phyloP scores from a whole-genome alignment of 2,888 invertebrate genomes.

The Ischnura elegans region DNA sequence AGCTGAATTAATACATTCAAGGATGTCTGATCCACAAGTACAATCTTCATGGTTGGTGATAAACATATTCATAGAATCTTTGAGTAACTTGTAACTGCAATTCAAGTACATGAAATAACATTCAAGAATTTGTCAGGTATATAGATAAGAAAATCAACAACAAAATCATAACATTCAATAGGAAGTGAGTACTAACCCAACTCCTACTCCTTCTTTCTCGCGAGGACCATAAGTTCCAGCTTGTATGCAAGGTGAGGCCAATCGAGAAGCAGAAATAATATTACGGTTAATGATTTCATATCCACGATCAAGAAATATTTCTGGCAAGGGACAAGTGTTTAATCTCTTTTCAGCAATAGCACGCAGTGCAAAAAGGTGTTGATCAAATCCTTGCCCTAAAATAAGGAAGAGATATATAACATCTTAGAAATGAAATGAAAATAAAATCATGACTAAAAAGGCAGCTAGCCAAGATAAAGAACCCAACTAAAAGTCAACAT shows the following conservation, averaged over 20 bases:
- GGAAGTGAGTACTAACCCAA: background rate
- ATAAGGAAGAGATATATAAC: background rate
- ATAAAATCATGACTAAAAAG: too few relatives aligned
- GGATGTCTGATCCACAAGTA: background rate
- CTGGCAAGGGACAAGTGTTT: background rate
- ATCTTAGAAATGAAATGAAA: background rate
- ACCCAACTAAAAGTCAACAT: too few relatives aligned
- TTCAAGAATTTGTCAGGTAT: background rate
- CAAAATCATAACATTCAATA: background rate
- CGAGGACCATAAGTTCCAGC: slow-evolving; percentile 43
- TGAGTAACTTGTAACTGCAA: slow-evolving; percentile 21
- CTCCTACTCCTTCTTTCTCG: slow-evolving; percentile 14
- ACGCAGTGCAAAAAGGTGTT: slow-evolving; percentile 52
- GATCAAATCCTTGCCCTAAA: slow-evolving; percentile 56
- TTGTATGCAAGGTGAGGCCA: slow-evolving; percentile 44
- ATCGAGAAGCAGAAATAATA: background rate
- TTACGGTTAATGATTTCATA: slow-evolving; percentile 43
- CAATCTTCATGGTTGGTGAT: slow-evolving; percentile 25
- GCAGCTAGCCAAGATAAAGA: too few relatives aligned
- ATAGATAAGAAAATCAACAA: background rate
- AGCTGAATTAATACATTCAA: slow-evolving; percentile 24
- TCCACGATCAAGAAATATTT: slow-evolving; percentile 37
- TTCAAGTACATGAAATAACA: background rate
- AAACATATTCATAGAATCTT: slow-evolving; percentile 34
- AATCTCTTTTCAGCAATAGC: slow-evolving; percentile 30